phyloP scores from a whole-genome alignment of 2,888 invertebrate genomes.

The Thelaira solivaga region DNA sequence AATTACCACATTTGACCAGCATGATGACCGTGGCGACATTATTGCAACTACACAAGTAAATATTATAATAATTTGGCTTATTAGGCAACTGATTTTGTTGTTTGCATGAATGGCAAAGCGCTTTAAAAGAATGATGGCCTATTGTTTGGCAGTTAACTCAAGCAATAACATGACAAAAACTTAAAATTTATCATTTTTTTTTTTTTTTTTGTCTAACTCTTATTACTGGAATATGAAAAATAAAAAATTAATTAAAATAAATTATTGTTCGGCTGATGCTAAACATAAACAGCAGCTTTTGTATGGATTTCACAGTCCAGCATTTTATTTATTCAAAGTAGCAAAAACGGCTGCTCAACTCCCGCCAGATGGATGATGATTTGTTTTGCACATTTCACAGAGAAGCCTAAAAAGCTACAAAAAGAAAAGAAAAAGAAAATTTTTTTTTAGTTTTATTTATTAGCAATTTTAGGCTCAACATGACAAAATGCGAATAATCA shows the following conservation, averaged over 20 bases:
- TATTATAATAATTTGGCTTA: slow-evolving; percentile 58
- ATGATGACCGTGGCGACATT: slow-evolving; percentile 63
- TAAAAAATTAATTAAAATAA: too few relatives aligned
- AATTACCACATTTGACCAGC: slow-evolving; percentile 57
- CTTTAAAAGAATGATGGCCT: slow-evolving; percentile 2
- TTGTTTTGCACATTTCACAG: slow-evolving; percentile 9
- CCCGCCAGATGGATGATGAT: slow-evolving; percentile 10
- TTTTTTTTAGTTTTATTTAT: not conserved
- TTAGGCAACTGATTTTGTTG: slow-evolving; percentile 49
- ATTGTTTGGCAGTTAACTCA: slow-evolving; percentile 39
- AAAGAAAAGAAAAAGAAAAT: not conserved
- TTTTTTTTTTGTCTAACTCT: too few relatives aligned
- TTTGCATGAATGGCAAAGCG: not conserved
- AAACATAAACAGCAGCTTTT: slow-evolving; percentile 12
- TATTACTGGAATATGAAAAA: not conserved
- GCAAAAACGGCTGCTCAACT: not conserved
- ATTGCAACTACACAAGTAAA: too few relatives aligned
- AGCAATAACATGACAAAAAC: slow-evolving; percentile 25
- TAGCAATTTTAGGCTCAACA: not conserved
- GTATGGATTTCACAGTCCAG: slow-evolving; percentile 20
- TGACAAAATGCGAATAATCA: too few relatives aligned
- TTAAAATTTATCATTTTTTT: too few relatives aligned
- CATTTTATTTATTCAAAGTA: not conserved
- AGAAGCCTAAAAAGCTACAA: slow-evolving; percentile 9
- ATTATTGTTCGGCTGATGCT: slow-evolving; percentile 3